These are phyloP conservation scores for Drosophila nigrodunni DNA, from an alignment of 1,140 invertebrate genomes.

Conservation along the genomic window DNA sequence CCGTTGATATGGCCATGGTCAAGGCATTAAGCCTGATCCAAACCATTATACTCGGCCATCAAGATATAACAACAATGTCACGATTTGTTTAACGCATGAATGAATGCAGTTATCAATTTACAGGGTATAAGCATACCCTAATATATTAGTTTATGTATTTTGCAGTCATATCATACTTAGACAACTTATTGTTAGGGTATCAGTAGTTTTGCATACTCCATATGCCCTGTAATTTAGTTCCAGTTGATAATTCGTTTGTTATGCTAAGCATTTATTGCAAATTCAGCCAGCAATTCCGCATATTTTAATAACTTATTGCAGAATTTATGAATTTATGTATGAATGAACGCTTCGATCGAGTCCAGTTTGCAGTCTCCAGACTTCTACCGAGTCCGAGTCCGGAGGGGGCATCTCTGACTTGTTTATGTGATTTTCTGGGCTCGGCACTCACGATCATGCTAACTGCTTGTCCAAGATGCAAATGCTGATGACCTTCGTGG, in stretches of 20 bases:
- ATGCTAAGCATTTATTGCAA: constrained; percentile 59
- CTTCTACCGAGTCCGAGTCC: constrained; percentile 3
- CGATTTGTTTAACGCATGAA: constrained; percentile 46
- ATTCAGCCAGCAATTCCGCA: constrained; percentile 54
- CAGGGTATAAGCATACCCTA: not conserved
- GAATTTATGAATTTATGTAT: constrained; percentile 76
- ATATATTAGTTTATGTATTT: too few species aligned
- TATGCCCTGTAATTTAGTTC: constrained; percentile 23
- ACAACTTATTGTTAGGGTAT: not conserved
- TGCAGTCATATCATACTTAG: too few species aligned
- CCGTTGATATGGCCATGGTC: constrained; percentile 79
- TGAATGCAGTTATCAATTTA: constrained; percentile 16
- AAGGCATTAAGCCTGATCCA: constrained; percentile 44
- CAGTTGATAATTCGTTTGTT: constrained; percentile 45
- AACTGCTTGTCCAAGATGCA: constrained; percentile 55
- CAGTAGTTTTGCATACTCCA: too few species aligned
- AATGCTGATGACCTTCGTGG: constrained; percentile 75
- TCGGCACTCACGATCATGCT: constrained; percentile 64
- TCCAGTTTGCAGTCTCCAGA: too few species aligned
- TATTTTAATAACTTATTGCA: constrained; percentile 80
- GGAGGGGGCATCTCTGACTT: constrained; percentile 63
- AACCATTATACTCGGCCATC: constrained; percentile 33
- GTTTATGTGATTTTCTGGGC: constrained; percentile 76
- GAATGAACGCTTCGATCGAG: constrained; percentile 29
- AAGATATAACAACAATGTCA: constrained; percentile 37